Percentiles rank a stretch among this genome's conserved stretches.
Evolutionary conservation across 2,888 invertebrate species (phyloP).

Genomic region (Plebejus melissa): DNA sequence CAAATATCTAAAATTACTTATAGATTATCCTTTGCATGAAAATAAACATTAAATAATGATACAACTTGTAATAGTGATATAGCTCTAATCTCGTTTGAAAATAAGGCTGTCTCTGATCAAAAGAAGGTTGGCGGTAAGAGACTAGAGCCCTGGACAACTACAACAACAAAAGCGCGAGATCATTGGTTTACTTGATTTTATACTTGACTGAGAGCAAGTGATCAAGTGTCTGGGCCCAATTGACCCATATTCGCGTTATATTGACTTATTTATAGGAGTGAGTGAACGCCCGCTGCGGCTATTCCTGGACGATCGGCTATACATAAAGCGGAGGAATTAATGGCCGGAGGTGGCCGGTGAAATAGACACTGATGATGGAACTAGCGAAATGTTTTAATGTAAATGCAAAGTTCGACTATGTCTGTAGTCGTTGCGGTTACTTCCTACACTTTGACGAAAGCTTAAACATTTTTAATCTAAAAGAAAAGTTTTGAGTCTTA

Average conservation of each 20-base stretch:
- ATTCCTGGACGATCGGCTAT: constrained; percentile 1
- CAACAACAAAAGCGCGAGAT: not conserved
- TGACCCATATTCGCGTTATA: constrained; percentile 33
- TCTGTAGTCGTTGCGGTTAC: too few species aligned
- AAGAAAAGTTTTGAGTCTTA: too few species aligned
- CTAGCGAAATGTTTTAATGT: not conserved
- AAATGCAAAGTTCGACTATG: too few species aligned
- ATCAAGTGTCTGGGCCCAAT: constrained; percentile 12
- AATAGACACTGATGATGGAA: constrained; percentile 15
- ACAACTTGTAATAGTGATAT: too few species aligned
- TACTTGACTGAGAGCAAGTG: not conserved
- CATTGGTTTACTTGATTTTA: not conserved
- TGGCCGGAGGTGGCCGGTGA: constrained; percentile 13
- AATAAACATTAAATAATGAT: not conserved
- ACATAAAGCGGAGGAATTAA: constrained; percentile 18
- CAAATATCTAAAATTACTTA: not conserved
- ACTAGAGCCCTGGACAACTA: not conserved
- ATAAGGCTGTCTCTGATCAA: too few species aligned
- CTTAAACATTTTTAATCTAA: too few species aligned
- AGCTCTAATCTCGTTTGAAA: too few species aligned
- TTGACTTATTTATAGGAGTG: constrained; percentile 35
- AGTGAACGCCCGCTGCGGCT: constrained; percentile 32
- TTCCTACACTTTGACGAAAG: too few species aligned
- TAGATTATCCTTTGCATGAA: not conserved
- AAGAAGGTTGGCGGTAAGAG: too few species aligned